phyloP scores from a whole-genome alignment of 1,140 invertebrate species.

The Dysdera silvatica region DNA sequence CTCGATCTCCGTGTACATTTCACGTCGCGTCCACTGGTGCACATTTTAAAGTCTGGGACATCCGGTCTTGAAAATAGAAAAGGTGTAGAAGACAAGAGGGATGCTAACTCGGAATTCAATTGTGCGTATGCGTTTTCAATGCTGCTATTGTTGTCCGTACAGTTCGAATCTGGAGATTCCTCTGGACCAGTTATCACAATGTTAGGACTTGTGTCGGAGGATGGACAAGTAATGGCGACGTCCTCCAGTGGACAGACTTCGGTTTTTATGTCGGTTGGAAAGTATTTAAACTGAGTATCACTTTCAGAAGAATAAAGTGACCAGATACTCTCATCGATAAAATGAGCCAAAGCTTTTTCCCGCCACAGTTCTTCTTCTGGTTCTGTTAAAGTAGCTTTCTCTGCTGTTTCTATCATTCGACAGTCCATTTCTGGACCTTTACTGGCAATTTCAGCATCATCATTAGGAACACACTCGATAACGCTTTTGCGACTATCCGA shows the following conservation, averaged over 20 bases:
- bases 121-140: too few relatives aligned
- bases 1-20: constrained; percentile 2
- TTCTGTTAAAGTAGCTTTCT: constrained; percentile 31
- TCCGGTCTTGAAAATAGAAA: neutral
- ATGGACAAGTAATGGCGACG: constrained; percentile 10
- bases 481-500: too few relatives aligned
- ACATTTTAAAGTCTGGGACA: neutral
- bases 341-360: constrained; percentile 18
- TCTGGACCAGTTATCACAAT: constrained; percentile 9
- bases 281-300: constrained; percentile 18
- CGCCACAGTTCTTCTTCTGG: constrained; percentile 24
- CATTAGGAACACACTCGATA: too few relatives aligned
- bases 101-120: neutral
- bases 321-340: constrained; percentile 24
- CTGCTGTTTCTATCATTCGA: constrained; percentile 32
- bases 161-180: neutral
- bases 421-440: too few relatives aligned
- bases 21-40: neutral
- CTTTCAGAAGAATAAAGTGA: constrained; percentile 22
- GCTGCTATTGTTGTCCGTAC: too few relatives aligned
- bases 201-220: too few relatives aligned
- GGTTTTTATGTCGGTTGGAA: constrained; percentile 5
- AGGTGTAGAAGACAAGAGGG: neutral
- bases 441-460: neutral
- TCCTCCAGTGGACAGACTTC: constrained; percentile 17